These are phyloP conservation scores for Alfaro cultratus DNA, from an alignment of 2,797 vertebrate genomes.

Conservation along the genomic window DNA sequence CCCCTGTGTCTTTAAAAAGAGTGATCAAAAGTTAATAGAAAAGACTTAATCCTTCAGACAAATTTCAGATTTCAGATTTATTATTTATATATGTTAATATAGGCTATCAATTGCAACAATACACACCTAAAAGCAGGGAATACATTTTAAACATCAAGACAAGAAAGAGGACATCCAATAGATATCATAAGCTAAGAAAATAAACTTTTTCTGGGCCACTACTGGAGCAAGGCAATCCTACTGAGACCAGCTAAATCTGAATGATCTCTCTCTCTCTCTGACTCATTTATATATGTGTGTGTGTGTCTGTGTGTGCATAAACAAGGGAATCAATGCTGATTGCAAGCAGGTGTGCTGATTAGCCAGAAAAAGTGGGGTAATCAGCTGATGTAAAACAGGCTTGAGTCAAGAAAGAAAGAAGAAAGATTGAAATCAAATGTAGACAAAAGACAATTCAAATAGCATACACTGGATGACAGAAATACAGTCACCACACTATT, in stretches of 20 bases:
- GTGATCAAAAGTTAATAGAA: not conserved
- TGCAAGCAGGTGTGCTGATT: not conserved
- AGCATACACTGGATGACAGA: not conserved
- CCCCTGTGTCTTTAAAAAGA: not conserved
- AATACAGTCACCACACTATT: not conserved
- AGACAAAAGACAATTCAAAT: not conserved
- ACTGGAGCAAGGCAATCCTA: not conserved
- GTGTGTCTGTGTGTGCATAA: not conserved
- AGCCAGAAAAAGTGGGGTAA: not conserved
- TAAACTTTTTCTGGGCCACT: not conserved
- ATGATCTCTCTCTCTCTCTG: too few relatives aligned
- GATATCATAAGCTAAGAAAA: not conserved
- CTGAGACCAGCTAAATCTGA: not conserved
- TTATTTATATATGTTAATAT: not conserved
- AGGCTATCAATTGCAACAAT: not conserved
- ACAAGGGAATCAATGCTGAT: not conserved
- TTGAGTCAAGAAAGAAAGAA: not conserved
- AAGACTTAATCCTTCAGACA: not conserved
- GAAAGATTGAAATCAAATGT: not conserved
- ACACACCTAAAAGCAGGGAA: not conserved
- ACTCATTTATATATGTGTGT: not conserved
- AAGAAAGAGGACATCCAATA: not conserved
- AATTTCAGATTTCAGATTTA: not conserved
- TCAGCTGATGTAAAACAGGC: slow-evolving; percentile 1
- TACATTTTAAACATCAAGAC: not conserved